These are phyloP conservation scores for Parasteatoda tepidariorum DNA, from an alignment of 1,140 invertebrate species.

Conservation along the genomic window DNA sequence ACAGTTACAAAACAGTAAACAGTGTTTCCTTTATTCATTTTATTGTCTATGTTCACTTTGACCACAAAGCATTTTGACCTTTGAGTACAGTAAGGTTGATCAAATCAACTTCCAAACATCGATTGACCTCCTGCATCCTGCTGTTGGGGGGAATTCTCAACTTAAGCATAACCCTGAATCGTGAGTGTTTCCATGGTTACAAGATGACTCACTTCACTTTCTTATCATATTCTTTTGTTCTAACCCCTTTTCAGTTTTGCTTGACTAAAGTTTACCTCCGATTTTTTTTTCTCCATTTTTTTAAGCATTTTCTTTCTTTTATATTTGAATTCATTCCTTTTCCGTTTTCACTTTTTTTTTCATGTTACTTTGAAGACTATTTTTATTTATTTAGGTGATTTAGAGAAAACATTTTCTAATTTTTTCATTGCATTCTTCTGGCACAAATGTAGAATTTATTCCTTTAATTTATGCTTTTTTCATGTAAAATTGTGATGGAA, in stretches of 20 bases:
- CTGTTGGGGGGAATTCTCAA: neutral
- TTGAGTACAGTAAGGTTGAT: neutral
- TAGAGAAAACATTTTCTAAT: neutral
- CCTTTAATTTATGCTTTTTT: too few species aligned
- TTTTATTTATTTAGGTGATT: neutral
- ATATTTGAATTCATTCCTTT: neutral
- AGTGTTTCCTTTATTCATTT: neutral
- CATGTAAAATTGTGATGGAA: too few species aligned
- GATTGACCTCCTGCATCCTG: slow-evolving; percentile 17
- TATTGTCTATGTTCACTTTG: neutral
- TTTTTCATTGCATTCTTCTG: too few species aligned
- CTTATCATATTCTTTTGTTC: neutral
- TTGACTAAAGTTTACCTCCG: slow-evolving; percentile 7
- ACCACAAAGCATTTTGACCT: neutral
- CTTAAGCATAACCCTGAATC: slow-evolving; percentile 7
- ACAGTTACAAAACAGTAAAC: too few species aligned
- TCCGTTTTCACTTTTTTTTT: neutral
- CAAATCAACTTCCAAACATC: slow-evolving; percentile 6
- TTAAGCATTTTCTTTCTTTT: slow-evolving; percentile 1
- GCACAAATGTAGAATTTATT: too few species aligned
- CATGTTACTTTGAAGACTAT: neutral
- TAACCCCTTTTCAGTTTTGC: neutral
- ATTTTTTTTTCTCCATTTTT: neutral
- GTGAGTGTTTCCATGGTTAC: slow-evolving; percentile 5
- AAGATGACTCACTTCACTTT: slow-evolving; percentile 20